Evolutionary conservation across 1,140 invertebrate species (phyloP).

Genomic region (Chrysomallon squamiferum): DNA sequence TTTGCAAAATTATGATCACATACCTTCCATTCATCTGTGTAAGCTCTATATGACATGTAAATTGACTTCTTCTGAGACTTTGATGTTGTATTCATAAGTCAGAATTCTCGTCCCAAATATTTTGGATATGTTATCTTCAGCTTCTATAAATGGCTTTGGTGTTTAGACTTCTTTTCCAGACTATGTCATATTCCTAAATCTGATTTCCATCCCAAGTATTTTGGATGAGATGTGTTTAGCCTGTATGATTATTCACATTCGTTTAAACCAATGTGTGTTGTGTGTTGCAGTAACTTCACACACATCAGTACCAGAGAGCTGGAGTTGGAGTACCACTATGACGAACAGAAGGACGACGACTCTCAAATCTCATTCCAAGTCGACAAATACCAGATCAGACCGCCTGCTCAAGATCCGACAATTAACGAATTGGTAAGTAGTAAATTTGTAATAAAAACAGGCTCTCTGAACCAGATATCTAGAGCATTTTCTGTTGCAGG

Average conservation of each 20-base stretch:
- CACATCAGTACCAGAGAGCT: conserved; percentile 37
- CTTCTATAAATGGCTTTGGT: too few species aligned
- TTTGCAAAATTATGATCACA: too few species aligned
- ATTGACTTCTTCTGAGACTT: too few species aligned
- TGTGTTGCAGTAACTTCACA: conserved; percentile 38
- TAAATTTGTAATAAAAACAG: too few species aligned
- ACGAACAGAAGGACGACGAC: conserved; percentile 27
- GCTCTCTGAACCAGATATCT: too few species aligned
- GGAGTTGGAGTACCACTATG: conserved; percentile 44
- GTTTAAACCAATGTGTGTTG: background rate
- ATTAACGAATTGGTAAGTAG: conserved; percentile 1
- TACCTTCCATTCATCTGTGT: too few species aligned
- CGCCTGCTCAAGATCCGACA: background rate
- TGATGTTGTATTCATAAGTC: too few species aligned
- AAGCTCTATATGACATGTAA: too few species aligned
- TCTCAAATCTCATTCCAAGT: conserved; percentile 31
- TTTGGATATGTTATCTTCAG: too few species aligned
- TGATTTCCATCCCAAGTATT: background rate
- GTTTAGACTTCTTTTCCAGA: background rate
- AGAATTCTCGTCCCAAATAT: too few species aligned
- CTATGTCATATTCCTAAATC: background rate
- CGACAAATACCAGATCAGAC: conserved; percentile 40
- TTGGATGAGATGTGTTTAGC: background rate
- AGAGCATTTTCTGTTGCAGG: too few species aligned
- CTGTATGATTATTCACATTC: background rate